Evolutionary conservation across 2,113 vertebrate species (phyloP), one percentile per base, ranked within the genome.

Genomic region (Promerops cafer): DNA sequence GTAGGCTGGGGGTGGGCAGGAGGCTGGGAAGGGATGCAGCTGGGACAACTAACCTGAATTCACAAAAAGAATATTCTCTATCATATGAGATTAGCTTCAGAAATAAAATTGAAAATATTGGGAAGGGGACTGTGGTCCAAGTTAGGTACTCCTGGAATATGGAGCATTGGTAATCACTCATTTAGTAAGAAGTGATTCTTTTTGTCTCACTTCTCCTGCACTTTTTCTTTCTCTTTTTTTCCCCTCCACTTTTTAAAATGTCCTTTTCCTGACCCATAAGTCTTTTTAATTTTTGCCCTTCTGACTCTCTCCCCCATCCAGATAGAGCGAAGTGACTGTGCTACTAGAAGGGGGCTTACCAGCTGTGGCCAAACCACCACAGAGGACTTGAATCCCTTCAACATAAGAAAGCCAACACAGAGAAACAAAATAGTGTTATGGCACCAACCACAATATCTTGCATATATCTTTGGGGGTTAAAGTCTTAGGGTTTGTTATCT

Each of bases 91-190:
- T 15, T 31, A 5, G 4, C 11, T 72, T 83, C 31, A 65, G 40
- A 83, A 87, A 5, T 39, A 81, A 70, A 86, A 35, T 7, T 30
- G 2, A 23, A 39, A 35, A 57, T 47, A 65, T 2, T 77, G 11
- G 2, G 3, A 15, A 20, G 6, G 10, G 1, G 1, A 12, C 1
- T 26, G 4, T 1, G 3, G 7, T 26, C 40, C 26, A 37, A 26
- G 8, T 21, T 40, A 40, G 1, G 2, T 6, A 0, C 3, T 40
- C 19, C 28, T 24, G 10, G 13, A 33, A 17, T 31, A 66, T n/a
- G n/a, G 20, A 28, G 3, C 12, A 23, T 54, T 4, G 1, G 2
- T 37, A 8, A 11, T 60, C 1, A 2, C 9, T 44, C 4, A 30
- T 53, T 44, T 59, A 26, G 14, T 33, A 54, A 10, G 6, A 65